phyloP scores from a whole-genome alignment of 2,888 invertebrate genomes.

The Pantelozetes paolii region DNA sequence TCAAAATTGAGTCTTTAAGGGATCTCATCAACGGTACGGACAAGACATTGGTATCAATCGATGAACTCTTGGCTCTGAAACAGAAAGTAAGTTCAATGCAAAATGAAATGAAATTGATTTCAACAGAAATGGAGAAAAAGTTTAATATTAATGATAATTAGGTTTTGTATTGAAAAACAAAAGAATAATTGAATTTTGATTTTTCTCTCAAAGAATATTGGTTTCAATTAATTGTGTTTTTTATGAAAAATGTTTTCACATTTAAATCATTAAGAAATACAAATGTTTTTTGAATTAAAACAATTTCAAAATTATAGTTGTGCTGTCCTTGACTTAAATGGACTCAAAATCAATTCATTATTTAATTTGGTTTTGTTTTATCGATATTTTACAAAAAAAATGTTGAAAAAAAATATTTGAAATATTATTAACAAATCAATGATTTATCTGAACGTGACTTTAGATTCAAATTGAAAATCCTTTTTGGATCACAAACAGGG shows the following conservation, averaged over 20 bases:
- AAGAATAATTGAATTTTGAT: neutral
- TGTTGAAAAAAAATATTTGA: too few relatives aligned
- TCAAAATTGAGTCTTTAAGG: slow-evolving; percentile 7
- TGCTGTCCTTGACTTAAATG: neutral
- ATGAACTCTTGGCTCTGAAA: neutral
- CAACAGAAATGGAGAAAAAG: slow-evolving; percentile 17
- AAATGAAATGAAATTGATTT: slow-evolving; percentile 14
- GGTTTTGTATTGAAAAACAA: neutral
- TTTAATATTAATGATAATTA: slow-evolving; percentile 11
- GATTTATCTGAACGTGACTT: slow-evolving; percentile 12
- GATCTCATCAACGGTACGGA: slow-evolving; percentile 20
- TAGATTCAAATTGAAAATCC: neutral
- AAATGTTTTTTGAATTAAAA: neutral
- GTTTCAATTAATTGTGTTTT: too few relatives aligned
- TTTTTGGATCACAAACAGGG: neutral
- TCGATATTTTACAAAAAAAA: neutral
- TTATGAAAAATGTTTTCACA: too few relatives aligned
- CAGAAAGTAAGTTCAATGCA: slow-evolving; percentile 21
- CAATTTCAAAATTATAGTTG: too few relatives aligned
- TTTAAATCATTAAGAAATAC: too few relatives aligned
- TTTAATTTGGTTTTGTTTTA: neutral
- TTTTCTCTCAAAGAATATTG: neutral
- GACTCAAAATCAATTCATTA: neutral
- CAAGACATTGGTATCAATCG: slow-evolving; percentile 28
- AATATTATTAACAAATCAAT: neutral